These are phyloP conservation scores for Ochropacha duplaris DNA, from an alignment of 2,888 invertebrate species.

Conservation along the genomic window DNA sequence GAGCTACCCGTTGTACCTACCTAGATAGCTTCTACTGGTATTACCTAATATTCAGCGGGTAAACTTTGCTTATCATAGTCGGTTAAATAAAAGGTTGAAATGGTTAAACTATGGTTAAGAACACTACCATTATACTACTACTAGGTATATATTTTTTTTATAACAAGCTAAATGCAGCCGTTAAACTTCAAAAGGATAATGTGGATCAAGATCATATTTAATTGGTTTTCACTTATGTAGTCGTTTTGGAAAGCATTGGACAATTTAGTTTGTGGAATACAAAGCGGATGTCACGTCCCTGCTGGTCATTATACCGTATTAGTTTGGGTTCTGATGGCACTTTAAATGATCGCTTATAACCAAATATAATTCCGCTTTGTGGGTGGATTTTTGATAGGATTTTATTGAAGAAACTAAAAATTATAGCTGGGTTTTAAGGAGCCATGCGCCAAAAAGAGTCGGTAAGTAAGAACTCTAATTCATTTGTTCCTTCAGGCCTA, in stretches of 20 bases:
- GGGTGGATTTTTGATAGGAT: conserved; percentile 11
- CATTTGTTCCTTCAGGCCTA: too few species aligned
- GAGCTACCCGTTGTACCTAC: too few species aligned
- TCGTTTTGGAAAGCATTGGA: conserved; percentile 22
- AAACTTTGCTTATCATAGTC: too few species aligned
- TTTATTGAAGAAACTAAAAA: background rate
- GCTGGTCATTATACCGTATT: conserved; percentile 36
- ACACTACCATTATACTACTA: too few species aligned
- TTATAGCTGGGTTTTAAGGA: too few species aligned
- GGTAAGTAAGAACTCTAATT: too few species aligned
- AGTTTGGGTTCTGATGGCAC: conserved; percentile 33
- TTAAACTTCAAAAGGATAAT: background rate
- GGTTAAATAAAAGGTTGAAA: too few species aligned
- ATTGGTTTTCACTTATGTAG: conserved; percentile 17
- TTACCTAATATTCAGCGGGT: too few species aligned
- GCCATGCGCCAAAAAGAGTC: too few species aligned
- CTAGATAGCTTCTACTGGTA: too few species aligned
- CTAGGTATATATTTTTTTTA: too few species aligned
- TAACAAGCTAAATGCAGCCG: background rate
- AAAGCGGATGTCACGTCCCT: conserved; percentile 47
- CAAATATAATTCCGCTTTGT: background rate
- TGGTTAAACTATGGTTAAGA: too few species aligned
- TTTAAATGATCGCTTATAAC: conserved; percentile 46
- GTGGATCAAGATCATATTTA: background rate
- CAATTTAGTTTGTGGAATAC: conserved; percentile 23